Evolutionary conservation across 1,140 invertebrate species (phyloP), one percentile per base, ranked within the genome.

Genomic region (Colletes latitarsis): DNA sequence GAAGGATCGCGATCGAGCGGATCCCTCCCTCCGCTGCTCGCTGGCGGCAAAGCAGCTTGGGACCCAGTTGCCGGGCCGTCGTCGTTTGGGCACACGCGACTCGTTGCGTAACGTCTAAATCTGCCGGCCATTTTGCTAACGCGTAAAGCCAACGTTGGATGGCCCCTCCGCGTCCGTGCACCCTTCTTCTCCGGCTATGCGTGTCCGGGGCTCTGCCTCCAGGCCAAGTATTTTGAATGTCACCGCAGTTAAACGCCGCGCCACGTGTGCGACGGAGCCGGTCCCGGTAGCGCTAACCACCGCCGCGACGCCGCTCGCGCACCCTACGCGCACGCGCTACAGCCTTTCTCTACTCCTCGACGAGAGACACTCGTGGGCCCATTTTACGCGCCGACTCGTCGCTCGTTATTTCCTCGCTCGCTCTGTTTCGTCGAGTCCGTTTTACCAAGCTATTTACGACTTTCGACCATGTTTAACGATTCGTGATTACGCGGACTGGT

Each of bases 111-210:
- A 91, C 30, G 83, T 88, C 91, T 92, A 92, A 92, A 92, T 92
- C 90, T 89, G 89, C 87, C 91, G 88, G 91, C 91, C 91, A 92
- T 92, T 92, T 92, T 92, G 90, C 88, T 87, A 90, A 88, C 88
- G 87, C 84, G 85, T 30, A 30, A 30, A 30, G 30, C 30, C 0
- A 30, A 30, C 30, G 30, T 30, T 30, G 30, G 30, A 30, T 30
- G 82, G 67, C 86, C 80, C 88, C 84, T 86, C 82, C 84, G 82
- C 80, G 82, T 76, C 81, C 70, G 60, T 68, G 67, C 67, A 74
- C 71, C 77, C 70, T 80, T 77, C 82, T 70, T 82, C 83, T 75
- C 72, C 76, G 68, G 81, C 76, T 82, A n/a, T 5, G 14, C 39
- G 12, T 57, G 30, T 30, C 30, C 30, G 30, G 30, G 14, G 57